Evolutionary conservation across 2,797 vertebrate species (phyloP).

Genomic region (Stomatorhinus walkeri): DNA sequence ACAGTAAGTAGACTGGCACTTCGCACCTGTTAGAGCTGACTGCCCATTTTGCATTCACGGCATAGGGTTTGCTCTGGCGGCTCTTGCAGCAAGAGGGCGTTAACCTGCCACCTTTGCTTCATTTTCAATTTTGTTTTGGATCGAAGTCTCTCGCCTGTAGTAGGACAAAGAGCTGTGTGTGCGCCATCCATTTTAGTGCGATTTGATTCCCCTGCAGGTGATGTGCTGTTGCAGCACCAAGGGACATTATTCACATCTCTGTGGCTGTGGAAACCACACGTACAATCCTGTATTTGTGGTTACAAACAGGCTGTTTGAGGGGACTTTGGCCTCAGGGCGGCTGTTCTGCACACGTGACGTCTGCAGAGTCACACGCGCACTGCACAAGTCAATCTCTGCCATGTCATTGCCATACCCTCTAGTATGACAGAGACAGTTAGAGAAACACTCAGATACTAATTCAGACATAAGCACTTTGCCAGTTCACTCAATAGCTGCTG

Average conservation of each 20-base stretch:
- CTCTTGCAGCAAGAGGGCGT: neutral
- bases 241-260: neutral
- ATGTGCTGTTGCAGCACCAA: neutral
- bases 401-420: neutral
- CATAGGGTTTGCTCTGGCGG: neutral
- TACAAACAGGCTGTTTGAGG: neutral
- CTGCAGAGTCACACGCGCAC: neutral
- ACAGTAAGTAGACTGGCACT: neutral
- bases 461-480: neutral
- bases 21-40: neutral
- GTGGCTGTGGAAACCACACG: neutral
- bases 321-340: neutral
- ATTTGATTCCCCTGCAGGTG: neutral
- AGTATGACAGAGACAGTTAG: neutral
- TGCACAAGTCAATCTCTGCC: neutral
- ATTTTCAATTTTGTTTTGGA: conserved; percentile 15
- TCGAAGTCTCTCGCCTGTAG: conserved; percentile 18
- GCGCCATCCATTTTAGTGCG: neutral
- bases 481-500: neutral
- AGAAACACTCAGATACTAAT: neutral
- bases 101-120: neutral
- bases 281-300: neutral
- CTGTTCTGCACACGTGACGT: neutral
- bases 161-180: neutral
- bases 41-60: neutral